phyloP scores from a whole-genome alignment of 1,140 invertebrate species.

The Caenorhabditis latens region DNA sequence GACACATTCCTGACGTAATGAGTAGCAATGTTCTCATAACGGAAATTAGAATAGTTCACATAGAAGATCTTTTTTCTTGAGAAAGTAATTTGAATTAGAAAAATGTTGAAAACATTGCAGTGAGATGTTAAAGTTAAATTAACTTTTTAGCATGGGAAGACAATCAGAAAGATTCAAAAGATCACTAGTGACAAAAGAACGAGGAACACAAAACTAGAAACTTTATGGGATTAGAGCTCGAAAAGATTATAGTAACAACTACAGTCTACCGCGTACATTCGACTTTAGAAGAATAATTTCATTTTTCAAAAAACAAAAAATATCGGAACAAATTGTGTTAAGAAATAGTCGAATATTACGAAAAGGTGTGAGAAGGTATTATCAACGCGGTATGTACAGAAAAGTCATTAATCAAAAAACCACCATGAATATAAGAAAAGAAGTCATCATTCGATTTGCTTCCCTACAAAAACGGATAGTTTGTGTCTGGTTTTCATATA shows the following conservation, averaged over 20 bases:
- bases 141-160: no score
- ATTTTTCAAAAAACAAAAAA: no score
- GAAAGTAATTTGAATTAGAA: background rate
- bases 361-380: conserved; percentile 1
- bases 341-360: background rate
- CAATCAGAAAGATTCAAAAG: no score
- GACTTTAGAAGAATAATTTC: no score
- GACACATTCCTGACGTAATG: background rate
- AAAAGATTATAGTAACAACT: no score
- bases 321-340: no score
- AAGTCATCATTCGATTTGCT: background rate
- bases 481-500: conserved; percentile 19
- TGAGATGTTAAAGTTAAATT: no score
- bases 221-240: no score
- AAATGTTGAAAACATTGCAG: no score
- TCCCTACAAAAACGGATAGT: background rate
- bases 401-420: conserved; percentile 16
- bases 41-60: conserved; percentile 4
- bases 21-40: background rate
- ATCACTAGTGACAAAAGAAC: no score
- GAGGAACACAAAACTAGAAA: no score
- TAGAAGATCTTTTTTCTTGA: background rate
- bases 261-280: no score
- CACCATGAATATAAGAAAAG: background rate
- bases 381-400: background rate